Conservation (phyloP, 2,113 vertebrate species). For the Mus spicilegus region DNA sequence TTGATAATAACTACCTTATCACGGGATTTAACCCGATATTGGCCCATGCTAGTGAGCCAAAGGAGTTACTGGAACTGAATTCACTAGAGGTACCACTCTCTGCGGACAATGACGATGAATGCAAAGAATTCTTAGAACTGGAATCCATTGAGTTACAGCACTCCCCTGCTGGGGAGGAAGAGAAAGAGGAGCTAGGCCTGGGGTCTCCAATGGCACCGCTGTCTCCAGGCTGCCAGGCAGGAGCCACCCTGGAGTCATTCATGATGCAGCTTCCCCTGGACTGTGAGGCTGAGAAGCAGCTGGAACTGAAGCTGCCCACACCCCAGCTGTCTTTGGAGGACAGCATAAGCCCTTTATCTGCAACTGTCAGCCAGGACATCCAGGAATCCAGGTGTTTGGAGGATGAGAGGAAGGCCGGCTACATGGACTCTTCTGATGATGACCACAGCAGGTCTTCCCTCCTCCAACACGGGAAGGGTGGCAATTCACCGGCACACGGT, state of each 20-base stretch:
- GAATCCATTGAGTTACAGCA: slow-evolving; percentile 54
- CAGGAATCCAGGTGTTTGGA: neutral
- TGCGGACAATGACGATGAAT: neutral
- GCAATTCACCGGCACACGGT: slow-evolving; percentile 27
- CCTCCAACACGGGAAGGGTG: neutral
- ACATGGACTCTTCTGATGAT: slow-evolving; percentile 4
- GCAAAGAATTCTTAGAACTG: slow-evolving; percentile 70
- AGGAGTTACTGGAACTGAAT: slow-evolving; percentile 58
- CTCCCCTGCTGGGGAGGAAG: slow-evolving; percentile 22
- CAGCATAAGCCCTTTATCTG: neutral
- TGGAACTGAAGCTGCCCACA: slow-evolving; percentile 37
- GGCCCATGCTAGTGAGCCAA: neutral
- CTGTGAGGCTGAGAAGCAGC: neutral
- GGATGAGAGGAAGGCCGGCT: neutral
- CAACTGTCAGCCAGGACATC: neutral
- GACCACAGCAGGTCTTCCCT: neutral
- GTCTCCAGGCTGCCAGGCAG: neutral
- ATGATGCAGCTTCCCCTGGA: neutral
- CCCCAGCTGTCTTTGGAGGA: slow-evolving; percentile 51
- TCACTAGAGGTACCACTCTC: slow-evolving; percentile 58
- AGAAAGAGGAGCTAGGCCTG: slow-evolving; percentile 57
- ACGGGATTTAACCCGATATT: neutral
- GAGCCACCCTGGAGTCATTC: slow-evolving; percentile 60
- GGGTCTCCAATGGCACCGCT: neutral
- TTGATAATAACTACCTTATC: neutral